These are phyloP conservation scores for Nomada hirtipes DNA, from an alignment of 2,888 invertebrate species.

Conservation along the genomic window DNA sequence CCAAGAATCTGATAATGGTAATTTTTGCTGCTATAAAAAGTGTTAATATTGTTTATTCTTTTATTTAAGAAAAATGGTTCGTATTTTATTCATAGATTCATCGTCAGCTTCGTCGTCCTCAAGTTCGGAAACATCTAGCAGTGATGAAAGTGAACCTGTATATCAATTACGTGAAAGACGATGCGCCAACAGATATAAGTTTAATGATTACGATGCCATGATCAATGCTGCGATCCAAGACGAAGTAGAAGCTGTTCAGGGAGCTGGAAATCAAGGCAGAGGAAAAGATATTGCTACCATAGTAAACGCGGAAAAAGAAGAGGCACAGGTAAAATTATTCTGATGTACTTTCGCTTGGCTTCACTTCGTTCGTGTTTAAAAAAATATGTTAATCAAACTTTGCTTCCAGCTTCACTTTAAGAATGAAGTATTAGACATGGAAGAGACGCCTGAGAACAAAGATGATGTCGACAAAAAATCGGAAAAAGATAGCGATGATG, in stretches of 20 bases:
- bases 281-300: slow-evolving; percentile 98
- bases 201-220: slow-evolving; percentile 97
- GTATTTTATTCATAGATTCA: slow-evolving; percentile 49
- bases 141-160: slow-evolving; percentile 90
- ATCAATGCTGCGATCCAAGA: slow-evolving; percentile 96
- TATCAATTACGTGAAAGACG: slow-evolving; percentile 93
- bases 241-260: slow-evolving; percentile 90
- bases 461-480: slow-evolving; percentile 77
- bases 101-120: slow-evolving; percentile 77
- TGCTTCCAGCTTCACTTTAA: slow-evolving; percentile 58
- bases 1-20: slow-evolving; percentile 72
- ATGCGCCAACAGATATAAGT: slow-evolving; percentile 92
- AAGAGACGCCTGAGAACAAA: slow-evolving; percentile 84
- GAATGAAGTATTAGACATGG: slow-evolving; percentile 74
- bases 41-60: not conserved
- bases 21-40: slow-evolving; percentile 10
- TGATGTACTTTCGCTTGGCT: not conserved
- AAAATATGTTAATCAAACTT: not conserved
- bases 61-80: not conserved
- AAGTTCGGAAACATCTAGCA: slow-evolving; percentile 82
- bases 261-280: slow-evolving; percentile 92
- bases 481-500: slow-evolving; percentile 81
- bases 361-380: not conserved
- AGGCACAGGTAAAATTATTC: slow-evolving; percentile 79
- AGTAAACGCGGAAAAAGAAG: slow-evolving; percentile 90